Evolutionary conservation across 2,888 invertebrate genomes (phyloP), one percentile per base, ranked within the genome.

Genomic region (Cheilosia grossa): DNA sequence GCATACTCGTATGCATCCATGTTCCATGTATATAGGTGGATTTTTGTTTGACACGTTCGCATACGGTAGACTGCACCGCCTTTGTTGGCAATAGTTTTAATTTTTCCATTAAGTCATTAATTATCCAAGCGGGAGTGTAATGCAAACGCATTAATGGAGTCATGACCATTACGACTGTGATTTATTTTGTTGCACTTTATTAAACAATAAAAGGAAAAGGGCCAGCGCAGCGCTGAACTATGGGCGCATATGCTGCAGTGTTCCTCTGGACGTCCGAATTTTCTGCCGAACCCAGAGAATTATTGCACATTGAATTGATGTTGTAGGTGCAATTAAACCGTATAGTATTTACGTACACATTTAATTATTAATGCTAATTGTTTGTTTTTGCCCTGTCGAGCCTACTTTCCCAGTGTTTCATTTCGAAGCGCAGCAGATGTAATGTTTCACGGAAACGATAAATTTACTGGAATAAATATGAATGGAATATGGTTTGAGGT

Each of bases 61-160:
- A 49, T 24, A 67, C 42, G 51, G 64, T 53, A 72, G 44, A 66
- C 44, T 24, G 58, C 53, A 15, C 33, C 44, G 44, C 54, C 70
- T 78, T 64, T 67, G 66, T 42, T 51, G 63, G 69, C 59, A 54
- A 79, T 75, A 74, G 74, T 66, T 79, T 83, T 79, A 83, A 83
- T 83, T 83, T 83, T 79, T 83, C 83, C 83, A 83, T 83, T 83
- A 83, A 83, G 83, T 70, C 83, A 83, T 83, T 79, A 83, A 83
- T 83, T 83, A 79, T 74, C 70, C 74, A 79, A 49, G 70, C 83
- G 83, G 74, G 74, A 83, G 64, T 83, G 74, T 83, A 83, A 83
- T 83, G 79, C 54, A 59, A 69, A 70, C 59, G 74, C 83, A 83
- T 83, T 83, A 83, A 83, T 83, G 83, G 83, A 83, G 83, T 83